Percentiles rank a stretch among this genome's conserved stretches.
Conservation (phyloP, 2,113 vertebrate genomes). For the Gymnarchus niloticus region DNA sequence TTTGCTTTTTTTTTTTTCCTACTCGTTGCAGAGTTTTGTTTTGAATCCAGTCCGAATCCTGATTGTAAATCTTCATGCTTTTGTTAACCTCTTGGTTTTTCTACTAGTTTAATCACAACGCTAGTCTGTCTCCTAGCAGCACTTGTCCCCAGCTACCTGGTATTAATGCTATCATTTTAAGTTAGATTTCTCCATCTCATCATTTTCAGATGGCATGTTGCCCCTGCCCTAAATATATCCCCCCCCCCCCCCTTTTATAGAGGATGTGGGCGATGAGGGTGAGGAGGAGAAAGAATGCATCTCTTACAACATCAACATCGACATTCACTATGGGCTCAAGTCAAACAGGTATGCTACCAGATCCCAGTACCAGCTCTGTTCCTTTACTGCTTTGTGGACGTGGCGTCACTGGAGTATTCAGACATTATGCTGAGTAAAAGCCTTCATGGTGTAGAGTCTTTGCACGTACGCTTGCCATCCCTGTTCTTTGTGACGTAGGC, state of each 20-base stretch:
- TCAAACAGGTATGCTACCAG: conserved; percentile 80
- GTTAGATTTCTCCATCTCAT: background rate
- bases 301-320: conserved; percentile 87
- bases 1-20: too few species aligned
- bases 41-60: background rate
- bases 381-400: background rate
- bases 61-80: background rate
- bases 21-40: too few species aligned
- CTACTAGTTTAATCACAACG: background rate
- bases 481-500: background rate
- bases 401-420: background rate
- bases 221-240: background rate
- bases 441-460: background rate
- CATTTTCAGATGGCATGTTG: background rate
- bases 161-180: background rate
- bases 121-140: background rate
- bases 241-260: conserved; percentile 55
- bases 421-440: background rate
- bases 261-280: conserved; percentile 97
- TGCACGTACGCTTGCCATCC: background rate
- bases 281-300: conserved; percentile 96
- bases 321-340: conserved; percentile 95
- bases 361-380: background rate
- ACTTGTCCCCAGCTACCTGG: background rate
- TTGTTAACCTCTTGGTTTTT: background rate